These are phyloP conservation scores for Volucella zonaria DNA, from an alignment of 2,888 invertebrate genomes.

Conservation along the genomic window DNA sequence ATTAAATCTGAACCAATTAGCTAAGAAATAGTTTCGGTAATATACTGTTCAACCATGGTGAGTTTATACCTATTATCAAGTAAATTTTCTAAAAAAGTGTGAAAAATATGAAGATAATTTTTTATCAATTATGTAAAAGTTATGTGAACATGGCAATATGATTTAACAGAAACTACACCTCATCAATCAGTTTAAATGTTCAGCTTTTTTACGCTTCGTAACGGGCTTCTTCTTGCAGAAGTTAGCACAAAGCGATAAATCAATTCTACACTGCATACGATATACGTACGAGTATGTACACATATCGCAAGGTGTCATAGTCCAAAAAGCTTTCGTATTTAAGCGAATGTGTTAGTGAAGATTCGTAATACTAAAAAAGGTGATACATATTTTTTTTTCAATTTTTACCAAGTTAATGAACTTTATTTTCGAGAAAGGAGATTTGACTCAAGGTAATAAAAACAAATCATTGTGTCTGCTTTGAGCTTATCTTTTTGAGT, in stretches of 20 bases:
- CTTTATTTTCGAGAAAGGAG: constrained; percentile 15
- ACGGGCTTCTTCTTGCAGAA: constrained; percentile 31
- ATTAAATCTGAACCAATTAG: neutral
- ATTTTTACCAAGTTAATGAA: neutral
- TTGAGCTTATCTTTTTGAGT: constrained; percentile 13
- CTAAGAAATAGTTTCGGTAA: constrained; percentile 20
- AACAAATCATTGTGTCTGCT: constrained; percentile 5
- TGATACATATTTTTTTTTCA: constrained; percentile 25
- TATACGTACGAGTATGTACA: constrained; percentile 4
- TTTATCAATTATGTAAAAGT: neutral
- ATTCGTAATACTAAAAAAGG: constrained; percentile 19
- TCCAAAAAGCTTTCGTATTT: neutral
- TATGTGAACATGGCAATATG: constrained; percentile 9
- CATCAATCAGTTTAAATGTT: constrained; percentile 50
- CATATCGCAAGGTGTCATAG: constrained; percentile 4
- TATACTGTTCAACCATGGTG: constrained; percentile 59
- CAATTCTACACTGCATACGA: neutral
- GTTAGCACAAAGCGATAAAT: constrained; percentile 18
- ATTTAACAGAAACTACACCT: constrained; percentile 4
- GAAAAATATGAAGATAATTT: neutral
- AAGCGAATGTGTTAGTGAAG: constrained; percentile 9
- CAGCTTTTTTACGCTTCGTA: constrained; percentile 59
- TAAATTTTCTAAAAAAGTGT: neutral
- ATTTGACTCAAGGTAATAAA: constrained; percentile 36
- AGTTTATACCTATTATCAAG: constrained; percentile 30